Conservation (phyloP, 2,888 invertebrate species). For the Polyommatus icarus region DNA sequence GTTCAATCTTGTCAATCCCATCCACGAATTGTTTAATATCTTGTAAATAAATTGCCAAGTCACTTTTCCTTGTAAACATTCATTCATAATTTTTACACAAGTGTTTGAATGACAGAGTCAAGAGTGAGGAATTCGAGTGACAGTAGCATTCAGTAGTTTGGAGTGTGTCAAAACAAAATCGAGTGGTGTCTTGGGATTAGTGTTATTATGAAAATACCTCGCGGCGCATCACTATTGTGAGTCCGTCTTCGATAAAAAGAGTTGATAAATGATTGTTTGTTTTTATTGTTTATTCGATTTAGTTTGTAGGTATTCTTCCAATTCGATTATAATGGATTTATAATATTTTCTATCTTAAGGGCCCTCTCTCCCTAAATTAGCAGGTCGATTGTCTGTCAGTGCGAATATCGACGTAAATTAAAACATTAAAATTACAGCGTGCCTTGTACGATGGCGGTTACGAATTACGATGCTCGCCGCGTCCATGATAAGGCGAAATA, state of each 20-base stretch:
- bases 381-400: no score
- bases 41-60: conserved; percentile 47
- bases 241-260: conserved; percentile 29
- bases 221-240: conserved; percentile 42
- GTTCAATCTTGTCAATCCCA: conserved; percentile 4
- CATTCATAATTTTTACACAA: conserved; percentile 52
- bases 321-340: conserved; percentile 6
- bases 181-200: conserved; percentile 73
- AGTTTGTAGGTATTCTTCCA: not conserved
- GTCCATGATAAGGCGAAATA: no score
- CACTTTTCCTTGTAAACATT: conserved; percentile 56
- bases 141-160: conserved; percentile 55
- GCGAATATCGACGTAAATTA: no score
- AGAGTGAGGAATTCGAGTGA: conserved; percentile 51
- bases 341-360: not conserved
- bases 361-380: no score
- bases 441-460: no score
- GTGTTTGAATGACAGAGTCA: conserved; percentile 55
- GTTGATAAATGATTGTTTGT: conserved; percentile 35
- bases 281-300: conserved; percentile 4
- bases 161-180: conserved; percentile 77
- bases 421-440: no score
- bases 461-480: no score
- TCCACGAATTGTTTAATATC: conserved; percentile 12
- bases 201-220: conserved; percentile 52